phyloP scores from a whole-genome alignment of 2,888 invertebrate species.

The Ichneumon xanthorius region DNA sequence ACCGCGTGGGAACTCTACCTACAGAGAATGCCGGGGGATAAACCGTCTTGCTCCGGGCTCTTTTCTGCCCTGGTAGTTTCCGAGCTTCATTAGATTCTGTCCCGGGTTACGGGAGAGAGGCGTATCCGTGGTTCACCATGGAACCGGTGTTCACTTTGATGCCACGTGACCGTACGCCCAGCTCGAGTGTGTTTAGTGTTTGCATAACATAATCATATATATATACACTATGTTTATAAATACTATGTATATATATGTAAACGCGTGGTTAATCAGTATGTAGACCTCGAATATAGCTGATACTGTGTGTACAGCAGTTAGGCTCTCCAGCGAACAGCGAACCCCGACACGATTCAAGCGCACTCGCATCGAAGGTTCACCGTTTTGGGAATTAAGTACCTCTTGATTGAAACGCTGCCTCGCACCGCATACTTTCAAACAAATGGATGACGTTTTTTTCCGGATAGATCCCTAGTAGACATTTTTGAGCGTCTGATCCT shows the following conservation, averaged over 20 bases:
- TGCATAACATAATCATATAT: conserved; percentile 77
- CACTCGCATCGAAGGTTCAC: neutral
- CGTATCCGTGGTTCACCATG: conserved; percentile 71
- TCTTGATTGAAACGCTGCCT: conserved; percentile 82
- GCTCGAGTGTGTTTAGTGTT: conserved; percentile 68
- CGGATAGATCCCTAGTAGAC: neutral
- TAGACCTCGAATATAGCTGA: conserved; percentile 16
- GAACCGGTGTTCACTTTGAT: conserved; percentile 74
- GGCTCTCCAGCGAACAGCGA: neutral
- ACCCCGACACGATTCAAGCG: neutral
- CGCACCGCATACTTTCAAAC: conserved; percentile 48
- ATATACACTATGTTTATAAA: neutral
- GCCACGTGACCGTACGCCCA: conserved; percentile 74
- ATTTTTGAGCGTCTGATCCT: neutral
- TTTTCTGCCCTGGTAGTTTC: conserved; percentile 33
- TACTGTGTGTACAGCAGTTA: conserved; percentile 36
- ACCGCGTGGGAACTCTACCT: conserved; percentile 57
- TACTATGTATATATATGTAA: conserved; percentile 59
- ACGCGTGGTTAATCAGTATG: conserved; percentile 51
- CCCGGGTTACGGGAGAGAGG: conserved; percentile 32
- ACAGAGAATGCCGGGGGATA: neutral
- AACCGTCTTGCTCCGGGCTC: conserved; percentile 45
- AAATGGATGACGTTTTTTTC: neutral
- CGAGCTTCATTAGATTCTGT: conserved; percentile 60
- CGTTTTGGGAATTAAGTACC: conserved; percentile 79